Base-by-base conservation (phyloP, 2,888 invertebrate species). In the Gastracanthus pulcherrimus region DNA sequence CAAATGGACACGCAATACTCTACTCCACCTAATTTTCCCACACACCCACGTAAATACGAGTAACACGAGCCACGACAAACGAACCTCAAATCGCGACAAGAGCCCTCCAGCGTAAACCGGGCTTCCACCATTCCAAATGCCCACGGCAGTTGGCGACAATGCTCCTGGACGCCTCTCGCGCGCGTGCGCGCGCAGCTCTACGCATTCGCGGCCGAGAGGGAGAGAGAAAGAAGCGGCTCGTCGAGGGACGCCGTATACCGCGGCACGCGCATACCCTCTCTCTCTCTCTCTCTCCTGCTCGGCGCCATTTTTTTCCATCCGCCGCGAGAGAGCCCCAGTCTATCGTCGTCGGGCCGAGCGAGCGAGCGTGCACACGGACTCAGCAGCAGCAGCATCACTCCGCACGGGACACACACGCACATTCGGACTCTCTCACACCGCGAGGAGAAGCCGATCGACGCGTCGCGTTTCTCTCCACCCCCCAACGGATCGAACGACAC, bases 181-280 rank as follows among this genome's bases (percentile, higher is more conserved):
- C 0, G n/a, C n/a, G n/a, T n/a, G n/a, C n/a, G n/a, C n/a, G n/a
- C n/a, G n/a, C n/a, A n/a, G 45, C 45, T 1, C 16, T 13, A 16
- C 45, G 45, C 45, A 45, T 45, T 13, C 45, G 45, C 45, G 45
- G 13, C n/a, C 16, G 45, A 1, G 36, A n/a, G 11, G 41, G n/a
- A n/a, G n/a, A n/a, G n/a, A n/a, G n/a, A n/a, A n/a, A n/a, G n/a
- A n/a, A n/a, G n/a, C n/a, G 71, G 78, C 66, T 55, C 2, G 64
- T 38, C 66, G 38, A 74, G 29, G 74, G 74, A 64, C 74, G 45
- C 64, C 48, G 62, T 48, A 64, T 16, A 7, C 36, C 26, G 48
- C 16, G n/a, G 19, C 36, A 11, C 38, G 26, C 29, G 4, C n/a
- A 11, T 26, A 34, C 31, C 19, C 11, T 19, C 64, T 36, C 38